Percentiles rank a stretch among this genome's conserved stretches.
phyloP scores from a whole-genome alignment of 2,888 invertebrate genomes.

The Drosophila pseudotakahashii region DNA sequence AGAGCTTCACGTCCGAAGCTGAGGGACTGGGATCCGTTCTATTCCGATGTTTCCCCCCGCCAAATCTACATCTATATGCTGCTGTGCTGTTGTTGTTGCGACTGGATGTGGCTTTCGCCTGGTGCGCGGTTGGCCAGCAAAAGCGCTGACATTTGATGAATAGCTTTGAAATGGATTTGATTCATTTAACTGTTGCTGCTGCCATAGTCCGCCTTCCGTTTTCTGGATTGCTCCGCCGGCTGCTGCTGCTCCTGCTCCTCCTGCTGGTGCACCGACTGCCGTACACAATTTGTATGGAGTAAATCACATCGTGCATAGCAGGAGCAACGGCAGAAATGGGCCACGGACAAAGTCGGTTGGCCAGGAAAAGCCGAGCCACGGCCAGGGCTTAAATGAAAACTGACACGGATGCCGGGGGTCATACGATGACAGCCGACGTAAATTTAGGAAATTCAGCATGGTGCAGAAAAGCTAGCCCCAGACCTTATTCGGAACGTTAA shows the following conservation, averaged over 20 bases:
- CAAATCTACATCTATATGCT: conserved; percentile 49
- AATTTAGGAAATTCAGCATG: background rate
- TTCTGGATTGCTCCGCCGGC: conserved; percentile 23
- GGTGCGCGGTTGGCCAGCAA: conserved; percentile 44
- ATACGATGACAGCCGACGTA: conserved; percentile 11
- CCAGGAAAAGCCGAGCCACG: conserved; percentile 16
- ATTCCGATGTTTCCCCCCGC: conserved; percentile 30
- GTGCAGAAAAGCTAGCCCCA: background rate
- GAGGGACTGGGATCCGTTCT: conserved; percentile 27
- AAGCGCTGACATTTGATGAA: conserved; percentile 72
- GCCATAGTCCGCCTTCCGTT: conserved; percentile 28
- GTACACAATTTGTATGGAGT: conserved; percentile 49
- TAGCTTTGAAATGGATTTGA: conserved; percentile 72
- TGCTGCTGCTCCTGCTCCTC: conserved; percentile 12
- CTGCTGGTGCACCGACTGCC: conserved; percentile 10
- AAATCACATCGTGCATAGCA: conserved; percentile 45
- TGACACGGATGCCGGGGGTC: conserved; percentile 30
- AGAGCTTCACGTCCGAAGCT: conserved; percentile 28
- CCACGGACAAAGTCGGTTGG: conserved; percentile 19
- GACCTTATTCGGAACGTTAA: background rate
- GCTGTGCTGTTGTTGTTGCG: conserved; percentile 31
- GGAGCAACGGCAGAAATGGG: conserved; percentile 32
- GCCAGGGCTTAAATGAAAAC: conserved; percentile 32
- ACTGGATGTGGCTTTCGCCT: conserved; percentile 35
- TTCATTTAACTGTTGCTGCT: conserved; percentile 70